Evolutionary conservation across 2,113 vertebrate species (phyloP), one percentile per base, ranked within the genome.

Genomic region (Prunella fulvescens): DNA sequence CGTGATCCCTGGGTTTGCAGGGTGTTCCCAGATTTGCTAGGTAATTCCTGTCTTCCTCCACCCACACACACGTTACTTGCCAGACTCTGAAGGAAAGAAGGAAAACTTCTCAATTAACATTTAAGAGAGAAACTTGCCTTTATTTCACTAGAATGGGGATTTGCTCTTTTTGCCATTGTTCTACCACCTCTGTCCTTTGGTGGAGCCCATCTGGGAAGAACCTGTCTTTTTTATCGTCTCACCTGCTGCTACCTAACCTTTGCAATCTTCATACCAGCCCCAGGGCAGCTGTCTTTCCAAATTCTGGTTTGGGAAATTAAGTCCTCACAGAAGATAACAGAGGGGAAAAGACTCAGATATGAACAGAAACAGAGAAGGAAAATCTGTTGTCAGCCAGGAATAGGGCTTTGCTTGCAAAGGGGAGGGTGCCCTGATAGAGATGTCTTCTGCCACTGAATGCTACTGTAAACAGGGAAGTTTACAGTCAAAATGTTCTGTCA

Each of bases 71-170:
- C 69, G 60, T 78, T 62, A 81, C 71, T 94, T 88, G 74, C 76
- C 92, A 95, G 82, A 73, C 42, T 86, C 65, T 54, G 85, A 82
- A 80, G 74, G 54, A 90, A 91, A 73, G 54, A 91, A 90, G 42
- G 53, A 92, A 96, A 92, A 78, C 51, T 88, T 95, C 72, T 88
- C 76, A 94, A 86, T 86, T 93, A 92, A 51, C 69, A 86, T 90
- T 93, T 81, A 70, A 58, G 67, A 86, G 39, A 94, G 62, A 80
- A 12, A n/a, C 47, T 91, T 94, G 42, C 47, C 60, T 94, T 80
- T 83, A 83, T 88, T 90, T 90, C 51, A 54, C 35, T 62, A 62
- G 56, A 83, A 47, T 4, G 12, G 17, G 10, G 44, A 61, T 88
- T 78, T 94, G 76, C 26, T 90, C 82, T 86, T 95, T 93, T 88